Evolutionary conservation across 2,113 vertebrate species (phyloP), one percentile per base, ranked within the genome.

Genomic region (Alligator sinensis): DNA sequence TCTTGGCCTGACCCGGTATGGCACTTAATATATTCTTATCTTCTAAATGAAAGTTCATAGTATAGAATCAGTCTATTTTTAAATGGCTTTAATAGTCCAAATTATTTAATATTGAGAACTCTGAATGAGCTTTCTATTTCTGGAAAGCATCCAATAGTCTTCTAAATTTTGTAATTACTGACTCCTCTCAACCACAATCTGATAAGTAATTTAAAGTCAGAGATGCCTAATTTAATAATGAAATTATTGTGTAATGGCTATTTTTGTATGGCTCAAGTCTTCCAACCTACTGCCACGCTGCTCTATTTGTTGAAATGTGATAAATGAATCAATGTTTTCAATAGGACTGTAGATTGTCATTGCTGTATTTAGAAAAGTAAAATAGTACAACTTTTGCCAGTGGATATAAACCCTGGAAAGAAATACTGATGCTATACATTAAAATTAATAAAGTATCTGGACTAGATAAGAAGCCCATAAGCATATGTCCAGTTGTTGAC

Each of bases 221-320:
- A 91, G 62, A n/a, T 84, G 34, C 93, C 90, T 28, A 13, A 88
- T 94, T 92, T 96, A 60, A 55, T 64, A 88, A 94, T 47, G 34
- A 74, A 74, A 38, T 70, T 19, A 72, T 47, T 74, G 70, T 83
- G 79, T 60, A 82, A 62, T 82, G 62, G 70, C 85, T 70, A 80
- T 58, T 63, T 54, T 87, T 76, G 47, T 77, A 60, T 28, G 86
- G 75, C 9, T 13, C 76, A 1, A 64, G 90, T 82, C 58, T 92
- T 91, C 34, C 38, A 91, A 90, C 77, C 61, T 74, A 64, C 58
- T 84, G 64, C 28, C 75, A 38, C 5, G 3, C 55, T 90, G 82
- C 22, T 86, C 38, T 89, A 74, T 24, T 81, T 84, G 77, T 75
- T 59, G 80, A 88, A 76, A 89, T 90, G 47, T 34, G 85, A 59